phyloP scores from a whole-genome alignment of 2,113 vertebrate species.

The Actenoides lindsayi region DNA sequence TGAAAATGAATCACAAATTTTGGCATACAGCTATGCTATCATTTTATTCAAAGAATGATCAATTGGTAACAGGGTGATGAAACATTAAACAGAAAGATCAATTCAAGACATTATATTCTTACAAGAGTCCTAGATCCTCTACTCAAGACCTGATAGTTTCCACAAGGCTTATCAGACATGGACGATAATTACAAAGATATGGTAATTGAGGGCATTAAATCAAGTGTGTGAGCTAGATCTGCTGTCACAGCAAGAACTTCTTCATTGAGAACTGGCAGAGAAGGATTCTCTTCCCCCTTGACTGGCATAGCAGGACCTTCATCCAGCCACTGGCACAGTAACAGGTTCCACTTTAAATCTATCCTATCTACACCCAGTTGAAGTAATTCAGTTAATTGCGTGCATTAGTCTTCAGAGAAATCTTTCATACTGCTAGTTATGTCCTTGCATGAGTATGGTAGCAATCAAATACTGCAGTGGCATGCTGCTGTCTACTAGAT shows the following conservation, averaged over 20 bases:
- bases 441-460: slow-evolving; percentile 38
- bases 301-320: slow-evolving; percentile 61
- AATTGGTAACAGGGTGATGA: slow-evolving; percentile 62
- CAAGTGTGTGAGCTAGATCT: slow-evolving; percentile 61
- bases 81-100: slow-evolving; percentile 68
- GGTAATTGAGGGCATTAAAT: slow-evolving; percentile 73
- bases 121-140: slow-evolving; percentile 49
- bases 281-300: slow-evolving; percentile 47
- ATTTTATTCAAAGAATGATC: slow-evolving; percentile 74
- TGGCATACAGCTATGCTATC: slow-evolving; percentile 61
- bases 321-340: slow-evolving; percentile 64
- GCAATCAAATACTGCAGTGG: not conserved
- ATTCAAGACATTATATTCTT: slow-evolving; percentile 54
- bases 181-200: slow-evolving; percentile 74
- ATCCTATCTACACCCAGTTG: slow-evolving; percentile 46
- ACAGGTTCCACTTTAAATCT: slow-evolving; percentile 70
- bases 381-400: slow-evolving; percentile 76
- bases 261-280: slow-evolving; percentile 59
- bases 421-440: slow-evolving; percentile 55
- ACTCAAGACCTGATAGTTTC: slow-evolving; percentile 52
- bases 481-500: not conserved
- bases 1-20: slow-evolving; percentile 72
- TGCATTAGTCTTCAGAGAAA: slow-evolving; percentile 63
- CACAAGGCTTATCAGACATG: slow-evolving; percentile 57
- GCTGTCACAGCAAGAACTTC: slow-evolving; percentile 73